phyloP scores from a whole-genome alignment of 2,888 invertebrate genomes.

The Augochlorella aurata region DNA sequence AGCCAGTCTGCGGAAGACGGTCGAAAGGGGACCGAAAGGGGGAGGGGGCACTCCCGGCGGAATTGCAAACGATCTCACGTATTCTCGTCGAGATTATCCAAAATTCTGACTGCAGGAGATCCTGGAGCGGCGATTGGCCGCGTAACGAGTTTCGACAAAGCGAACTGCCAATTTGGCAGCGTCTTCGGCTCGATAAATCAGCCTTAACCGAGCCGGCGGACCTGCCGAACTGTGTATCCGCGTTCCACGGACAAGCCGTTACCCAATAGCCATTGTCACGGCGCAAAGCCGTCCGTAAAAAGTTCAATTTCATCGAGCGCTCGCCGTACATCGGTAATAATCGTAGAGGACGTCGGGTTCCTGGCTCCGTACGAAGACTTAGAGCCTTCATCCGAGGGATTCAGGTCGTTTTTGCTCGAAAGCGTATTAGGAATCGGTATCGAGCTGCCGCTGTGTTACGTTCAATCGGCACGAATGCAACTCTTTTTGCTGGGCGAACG shows the following conservation, averaged over 20 bases:
- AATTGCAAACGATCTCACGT: slow-evolving; percentile 42
- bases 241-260: slow-evolving; percentile 62
- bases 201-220: slow-evolving; percentile 47
- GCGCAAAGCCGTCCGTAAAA: slow-evolving; percentile 22
- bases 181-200: slow-evolving; percentile 63
- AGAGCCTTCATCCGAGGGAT: background rate
- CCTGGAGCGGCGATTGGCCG: slow-evolving; percentile 46
- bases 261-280: slow-evolving; percentile 56
- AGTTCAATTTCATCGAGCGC: slow-evolving; percentile 32
- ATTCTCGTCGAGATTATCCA: slow-evolving; percentile 48
- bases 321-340: slow-evolving; percentile 31
- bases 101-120: slow-evolving; percentile 59
- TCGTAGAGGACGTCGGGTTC: slow-evolving; percentile 25
- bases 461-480: background rate
- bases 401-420: background rate
- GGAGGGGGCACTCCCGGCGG: background rate
- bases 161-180: slow-evolving; percentile 66
- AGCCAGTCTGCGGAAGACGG: background rate
- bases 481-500: background rate
- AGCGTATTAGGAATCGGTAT: slow-evolving; percentile 1
- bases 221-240: slow-evolving; percentile 58
- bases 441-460: background rate
- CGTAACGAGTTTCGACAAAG: slow-evolving; percentile 57
- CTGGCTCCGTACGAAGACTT: slow-evolving; percentile 16
- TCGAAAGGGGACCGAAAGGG: background rate